phyloP scores from a whole-genome alignment of 2,113 vertebrate species.

The Gavia stellata region DNA sequence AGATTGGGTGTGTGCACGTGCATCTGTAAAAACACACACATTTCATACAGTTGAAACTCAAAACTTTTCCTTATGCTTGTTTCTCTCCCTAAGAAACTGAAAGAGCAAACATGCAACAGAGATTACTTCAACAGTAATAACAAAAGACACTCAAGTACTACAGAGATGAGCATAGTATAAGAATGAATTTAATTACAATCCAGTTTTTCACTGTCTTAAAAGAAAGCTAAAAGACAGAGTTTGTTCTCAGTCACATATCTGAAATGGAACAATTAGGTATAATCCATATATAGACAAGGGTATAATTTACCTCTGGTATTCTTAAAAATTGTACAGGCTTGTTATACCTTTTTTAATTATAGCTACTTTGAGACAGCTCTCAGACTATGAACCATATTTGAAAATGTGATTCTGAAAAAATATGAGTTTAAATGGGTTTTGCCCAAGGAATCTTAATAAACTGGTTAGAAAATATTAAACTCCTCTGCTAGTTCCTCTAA shows the following conservation, averaged over 20 bases:
- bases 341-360: not conserved
- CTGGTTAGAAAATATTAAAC: not conserved
- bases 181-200: not conserved
- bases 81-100: not conserved
- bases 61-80: not conserved
- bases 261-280: not conserved
- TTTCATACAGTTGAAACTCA: constrained; percentile 4
- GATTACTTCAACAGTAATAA: not conserved
- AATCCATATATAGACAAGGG: not conserved
- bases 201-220: not conserved
- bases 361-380: not conserved
- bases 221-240: not conserved
- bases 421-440: not conserved
- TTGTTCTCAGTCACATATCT: not conserved
- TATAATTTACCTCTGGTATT: not conserved
- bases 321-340: not conserved
- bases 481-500: not conserved
- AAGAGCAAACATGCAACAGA: not conserved
- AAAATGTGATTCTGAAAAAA: not conserved
- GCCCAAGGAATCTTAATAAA: not conserved
- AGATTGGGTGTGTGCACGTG: not conserved
- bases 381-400: not conserved
- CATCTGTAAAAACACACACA: not conserved
- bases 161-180: not conserved
- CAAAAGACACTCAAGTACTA: not conserved